Evolutionary conservation across 1,140 invertebrate species (phyloP).

Genomic region (Tenebrio molitor): DNA sequence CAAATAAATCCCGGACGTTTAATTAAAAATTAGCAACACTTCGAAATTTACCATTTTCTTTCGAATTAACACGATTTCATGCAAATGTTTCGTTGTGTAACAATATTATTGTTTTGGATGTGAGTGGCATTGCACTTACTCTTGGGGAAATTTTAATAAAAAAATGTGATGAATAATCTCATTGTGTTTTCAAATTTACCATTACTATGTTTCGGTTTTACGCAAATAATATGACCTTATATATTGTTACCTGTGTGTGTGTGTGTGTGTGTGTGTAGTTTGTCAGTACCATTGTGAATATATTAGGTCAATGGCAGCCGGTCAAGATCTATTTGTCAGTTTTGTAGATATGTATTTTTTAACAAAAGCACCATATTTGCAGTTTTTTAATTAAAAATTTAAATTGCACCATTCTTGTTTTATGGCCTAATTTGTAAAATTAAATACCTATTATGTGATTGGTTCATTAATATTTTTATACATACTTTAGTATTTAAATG

Average conservation of each 20-base stretch:
- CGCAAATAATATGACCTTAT: constrained; percentile 27
- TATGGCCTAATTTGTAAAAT: too few relatives aligned
- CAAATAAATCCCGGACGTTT: constrained; percentile 22
- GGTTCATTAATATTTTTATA: too few relatives aligned
- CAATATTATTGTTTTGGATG: constrained; percentile 11
- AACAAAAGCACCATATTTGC: too few relatives aligned
- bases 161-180: too few relatives aligned
- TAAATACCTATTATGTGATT: too few relatives aligned
- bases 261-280: constrained; percentile 20
- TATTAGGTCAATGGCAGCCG: constrained; percentile 38
- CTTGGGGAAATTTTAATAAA: too few relatives aligned
- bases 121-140: constrained; percentile 3
- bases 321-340: constrained; percentile 41
- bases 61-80: constrained; percentile 32
- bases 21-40: constrained; percentile 45
- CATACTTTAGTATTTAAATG: too few relatives aligned
- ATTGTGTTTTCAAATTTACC: neutral
- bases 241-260: constrained; percentile 14
- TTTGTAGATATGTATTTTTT: too few relatives aligned
- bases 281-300: neutral
- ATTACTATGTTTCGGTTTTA: constrained; percentile 15
- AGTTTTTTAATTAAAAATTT: too few relatives aligned
- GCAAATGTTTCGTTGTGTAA: constrained; percentile 28
- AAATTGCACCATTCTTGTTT: too few relatives aligned
- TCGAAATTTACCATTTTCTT: constrained; percentile 28